Evolutionary conservation across 2,797 vertebrate genomes (phyloP).

Genomic region (Parotocinclus haroldoi): DNA sequence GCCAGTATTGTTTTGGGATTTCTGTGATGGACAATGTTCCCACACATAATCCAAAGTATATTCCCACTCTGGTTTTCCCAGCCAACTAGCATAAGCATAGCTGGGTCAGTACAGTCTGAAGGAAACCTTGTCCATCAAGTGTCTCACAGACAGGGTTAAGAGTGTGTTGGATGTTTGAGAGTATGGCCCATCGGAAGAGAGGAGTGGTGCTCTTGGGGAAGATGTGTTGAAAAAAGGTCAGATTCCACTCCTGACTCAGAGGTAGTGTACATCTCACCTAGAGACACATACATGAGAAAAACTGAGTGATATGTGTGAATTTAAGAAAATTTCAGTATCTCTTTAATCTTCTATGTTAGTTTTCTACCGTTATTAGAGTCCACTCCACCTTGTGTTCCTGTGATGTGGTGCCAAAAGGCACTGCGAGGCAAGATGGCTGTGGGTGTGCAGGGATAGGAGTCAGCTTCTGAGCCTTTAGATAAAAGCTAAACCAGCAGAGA

Average conservation of each 20-base stretch:
- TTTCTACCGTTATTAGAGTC: constrained; percentile 73
- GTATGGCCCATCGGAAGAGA: constrained; percentile 58
- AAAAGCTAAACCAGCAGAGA: constrained; percentile 67
- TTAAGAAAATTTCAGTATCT: not conserved
- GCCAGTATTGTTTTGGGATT: not conserved
- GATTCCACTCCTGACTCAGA: constrained; percentile 76
- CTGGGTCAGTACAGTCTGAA: constrained; percentile 32
- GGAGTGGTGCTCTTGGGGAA: constrained; percentile 54
- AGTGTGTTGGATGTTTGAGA: constrained; percentile 57
- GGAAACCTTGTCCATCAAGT: constrained; percentile 24
- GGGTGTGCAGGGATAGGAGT: constrained; percentile 87
- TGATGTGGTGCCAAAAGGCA: constrained; percentile 97
- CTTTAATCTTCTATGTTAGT: not conserved
- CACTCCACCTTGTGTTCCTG: constrained; percentile 78
- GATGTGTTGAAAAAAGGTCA: constrained; percentile 74
- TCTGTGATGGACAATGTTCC: not conserved
- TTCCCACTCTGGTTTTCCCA: constrained; percentile 29
- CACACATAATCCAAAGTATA: constrained; percentile 7
- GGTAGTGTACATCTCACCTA: constrained; percentile 68
- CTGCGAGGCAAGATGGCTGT: constrained; percentile 91
- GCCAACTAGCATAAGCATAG: constrained; percentile 17
- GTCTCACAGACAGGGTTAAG: constrained; percentile 64
- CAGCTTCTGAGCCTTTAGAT: constrained; percentile 81
- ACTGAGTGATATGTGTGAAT: not conserved
- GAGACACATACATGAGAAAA: constrained; percentile 2